phyloP scores from a whole-genome alignment of 2,888 invertebrate genomes.

The Podotricha telesiphe region DNA sequence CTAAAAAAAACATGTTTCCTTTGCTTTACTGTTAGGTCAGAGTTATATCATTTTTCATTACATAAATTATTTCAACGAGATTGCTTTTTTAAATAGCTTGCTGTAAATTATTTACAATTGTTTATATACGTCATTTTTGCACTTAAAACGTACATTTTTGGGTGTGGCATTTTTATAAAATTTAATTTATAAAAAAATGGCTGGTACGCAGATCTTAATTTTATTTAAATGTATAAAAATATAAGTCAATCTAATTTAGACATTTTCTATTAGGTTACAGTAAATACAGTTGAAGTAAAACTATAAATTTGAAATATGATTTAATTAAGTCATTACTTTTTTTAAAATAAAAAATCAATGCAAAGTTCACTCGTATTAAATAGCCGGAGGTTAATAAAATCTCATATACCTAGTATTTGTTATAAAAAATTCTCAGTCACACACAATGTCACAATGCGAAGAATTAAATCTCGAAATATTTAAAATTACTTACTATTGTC shows the following conservation, averaged over 20 bases:
- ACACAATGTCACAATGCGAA: no score
- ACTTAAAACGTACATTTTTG: background rate
- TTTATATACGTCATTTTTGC: background rate
- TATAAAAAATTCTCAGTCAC: no score
- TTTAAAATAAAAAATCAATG: background rate
- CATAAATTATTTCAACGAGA: slow-evolving; percentile 5
- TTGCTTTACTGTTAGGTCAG: background rate
- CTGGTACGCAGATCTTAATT: background rate
- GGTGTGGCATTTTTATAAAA: background rate
- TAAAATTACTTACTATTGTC: no score
- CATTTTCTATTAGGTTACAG: background rate
- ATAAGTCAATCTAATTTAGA: background rate
- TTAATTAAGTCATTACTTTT: background rate
- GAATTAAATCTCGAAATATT: no score
- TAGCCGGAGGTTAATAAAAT: no score
- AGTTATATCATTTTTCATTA: slow-evolving; percentile 7
- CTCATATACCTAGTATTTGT: no score
- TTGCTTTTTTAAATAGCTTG: slow-evolving; percentile 14
- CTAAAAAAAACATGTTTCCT: slow-evolving; percentile 1
- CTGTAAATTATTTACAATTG: background rate
- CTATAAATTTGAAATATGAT: background rate
- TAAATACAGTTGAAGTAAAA: background rate
- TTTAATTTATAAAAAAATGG: background rate
- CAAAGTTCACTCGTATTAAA: background rate
- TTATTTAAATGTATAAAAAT: background rate